These are phyloP conservation scores for Uropsilus gracilis DNA, from an alignment of 2,113 vertebrate genomes.

Conservation along the genomic window DNA sequence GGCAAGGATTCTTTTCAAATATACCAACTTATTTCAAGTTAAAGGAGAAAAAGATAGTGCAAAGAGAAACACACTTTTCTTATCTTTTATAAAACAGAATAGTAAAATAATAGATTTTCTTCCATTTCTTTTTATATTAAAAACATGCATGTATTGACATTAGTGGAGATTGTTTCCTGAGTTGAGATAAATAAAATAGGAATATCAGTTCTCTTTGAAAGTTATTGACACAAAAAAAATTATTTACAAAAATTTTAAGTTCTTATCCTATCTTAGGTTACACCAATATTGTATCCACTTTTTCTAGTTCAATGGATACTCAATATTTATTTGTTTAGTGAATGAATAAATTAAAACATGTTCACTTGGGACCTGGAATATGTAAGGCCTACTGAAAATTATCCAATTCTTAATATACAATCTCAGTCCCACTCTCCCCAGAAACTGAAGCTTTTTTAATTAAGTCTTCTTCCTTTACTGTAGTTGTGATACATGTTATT, in stretches of 20 bases:
- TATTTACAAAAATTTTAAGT: not conserved
- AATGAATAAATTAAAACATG: constrained; percentile 2
- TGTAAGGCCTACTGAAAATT: not conserved
- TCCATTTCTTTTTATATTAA: not conserved
- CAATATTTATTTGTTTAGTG: constrained; percentile 6
- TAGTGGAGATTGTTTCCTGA: constrained; percentile 34
- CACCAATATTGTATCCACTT: not conserved
- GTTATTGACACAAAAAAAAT: constrained; percentile 6
- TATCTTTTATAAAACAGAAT: not conserved
- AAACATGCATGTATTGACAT: not conserved
- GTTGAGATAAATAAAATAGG: constrained; percentile 19
- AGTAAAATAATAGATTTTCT: constrained; percentile 1
- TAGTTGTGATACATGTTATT: not conserved
- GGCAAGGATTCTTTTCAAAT: not conserved
- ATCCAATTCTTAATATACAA: not conserved
- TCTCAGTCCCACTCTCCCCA: not conserved
- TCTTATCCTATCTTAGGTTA: constrained; percentile 1
- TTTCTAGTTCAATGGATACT: not conserved
- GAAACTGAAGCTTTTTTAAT: not conserved
- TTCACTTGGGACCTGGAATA: not conserved
- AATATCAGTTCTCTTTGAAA: constrained; percentile 16
- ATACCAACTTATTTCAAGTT: not conserved
- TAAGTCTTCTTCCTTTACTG: not conserved
- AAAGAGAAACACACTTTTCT: not conserved
- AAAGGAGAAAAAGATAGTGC: not conserved